Base-by-base conservation (phyloP, 2,888 invertebrate genomes). In the Harpalus rufipes region DNA sequence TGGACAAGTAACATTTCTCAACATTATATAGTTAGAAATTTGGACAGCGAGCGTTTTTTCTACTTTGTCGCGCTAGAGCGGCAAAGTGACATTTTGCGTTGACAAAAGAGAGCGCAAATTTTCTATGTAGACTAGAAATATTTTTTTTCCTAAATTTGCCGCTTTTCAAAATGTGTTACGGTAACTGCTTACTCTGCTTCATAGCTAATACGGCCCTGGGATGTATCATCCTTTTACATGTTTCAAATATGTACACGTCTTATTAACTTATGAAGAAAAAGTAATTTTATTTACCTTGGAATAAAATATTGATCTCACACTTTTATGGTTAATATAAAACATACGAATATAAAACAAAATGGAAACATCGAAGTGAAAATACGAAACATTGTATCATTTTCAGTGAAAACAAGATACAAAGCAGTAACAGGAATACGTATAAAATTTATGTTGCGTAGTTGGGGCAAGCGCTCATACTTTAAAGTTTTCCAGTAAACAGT, bases 171-270 rank as follows among this genome's bases (percentile, higher is more conserved):
- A 21, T 21, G 21, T 21, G 3, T 21, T 3, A 5, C 32, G 5
- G 32, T 32, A 32, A 32, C 32, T 6, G 32, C 6, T 32, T 32
- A 32, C 5, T 32, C 6, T 32, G 5, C 32, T 32, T 32, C 5
- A 0, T 32, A 6, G 32, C 32, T 32, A 32, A 32, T 32, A 32
- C 32, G 32, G 32, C 14, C 14, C 25, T 8, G 56, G 14, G 56
- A 16, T 63, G 39, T 39, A 68, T 39, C 68, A 68, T 68, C 39
- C 39, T 39, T 39, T 39, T 32, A 68, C 68, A 12, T 68, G 12
- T 39, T 21, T 25, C 68, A 68, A 68, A 68, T 68, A 68, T 68
- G 68, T 68, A 68, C 68, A 68, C 39, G 32, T 68, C 68, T 68
- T 68, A 68, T 68, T 68, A 68, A 68, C 68, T 68, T 68, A 7